Percentiles rank a stretch among this genome's conserved stretches.
Conservation (phyloP, 1,140 invertebrate genomes). For the Gerris buenoi region DNA sequence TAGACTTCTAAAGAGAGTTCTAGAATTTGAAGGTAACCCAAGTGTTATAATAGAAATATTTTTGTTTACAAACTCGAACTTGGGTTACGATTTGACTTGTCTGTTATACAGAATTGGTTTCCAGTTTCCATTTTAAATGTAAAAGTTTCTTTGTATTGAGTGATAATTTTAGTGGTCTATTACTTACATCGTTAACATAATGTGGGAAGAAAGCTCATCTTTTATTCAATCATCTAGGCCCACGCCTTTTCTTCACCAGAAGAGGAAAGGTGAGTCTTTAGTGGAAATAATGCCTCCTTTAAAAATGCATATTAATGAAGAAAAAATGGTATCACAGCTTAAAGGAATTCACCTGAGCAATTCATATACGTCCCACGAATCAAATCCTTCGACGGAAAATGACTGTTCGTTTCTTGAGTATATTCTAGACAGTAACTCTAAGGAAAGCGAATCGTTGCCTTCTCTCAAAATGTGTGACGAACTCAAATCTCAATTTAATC, state of each 20-base stretch:
- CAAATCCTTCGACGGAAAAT: neutral
- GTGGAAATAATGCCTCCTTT: conserved; percentile 8
- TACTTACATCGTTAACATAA: too few species aligned
- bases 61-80: too few species aligned
- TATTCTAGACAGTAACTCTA: neutral
- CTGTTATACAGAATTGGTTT: too few species aligned
- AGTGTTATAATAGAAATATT: too few species aligned
- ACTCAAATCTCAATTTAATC: conserved; percentile 3
- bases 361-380: conserved; percentile 11
- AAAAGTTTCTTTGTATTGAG: too few species aligned
- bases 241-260: neutral
- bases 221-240: neutral
- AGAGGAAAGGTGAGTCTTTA: conserved; percentile 5
- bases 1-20: too few species aligned
- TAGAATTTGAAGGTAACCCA: too few species aligned
- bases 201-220: neutral
- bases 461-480: conserved; percentile 10
- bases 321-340: conserved; percentile 17
- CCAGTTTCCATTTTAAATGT: too few species aligned
- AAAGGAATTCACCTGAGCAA: conserved; percentile 16
- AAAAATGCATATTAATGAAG: conserved; percentile 17
- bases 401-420: neutral
- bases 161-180: too few species aligned
- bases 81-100: too few species aligned
- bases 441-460: neutral